These are phyloP conservation scores for Sinodicranocentrus sp. DNA, from an alignment of 2,888 invertebrate species.

Conservation along the genomic window DNA sequence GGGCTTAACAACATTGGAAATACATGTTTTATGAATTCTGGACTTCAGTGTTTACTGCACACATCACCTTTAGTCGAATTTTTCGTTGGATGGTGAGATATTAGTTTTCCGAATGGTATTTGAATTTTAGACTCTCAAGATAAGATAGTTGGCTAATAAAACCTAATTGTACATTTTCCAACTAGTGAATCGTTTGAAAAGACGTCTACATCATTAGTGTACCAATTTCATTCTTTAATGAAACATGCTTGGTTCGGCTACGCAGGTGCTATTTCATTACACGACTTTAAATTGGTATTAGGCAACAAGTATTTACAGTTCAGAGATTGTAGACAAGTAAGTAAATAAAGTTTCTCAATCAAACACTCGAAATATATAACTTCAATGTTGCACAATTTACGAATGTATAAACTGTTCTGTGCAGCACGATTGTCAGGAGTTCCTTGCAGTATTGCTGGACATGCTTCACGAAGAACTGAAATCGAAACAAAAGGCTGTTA, in stretches of 20 bases:
- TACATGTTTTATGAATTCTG: constrained; percentile 82
- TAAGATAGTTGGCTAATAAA: too few relatives aligned
- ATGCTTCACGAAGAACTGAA: constrained; percentile 83
- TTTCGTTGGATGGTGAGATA: constrained; percentile 79
- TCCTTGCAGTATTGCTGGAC: constrained; percentile 83
- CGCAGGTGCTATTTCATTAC: constrained; percentile 59
- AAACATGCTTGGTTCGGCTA: constrained; percentile 73
- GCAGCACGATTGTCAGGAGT: constrained; percentile 85
- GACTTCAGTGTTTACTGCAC: constrained; percentile 81
- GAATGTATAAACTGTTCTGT: constrained; percentile 73
- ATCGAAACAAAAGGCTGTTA: constrained; percentile 69
- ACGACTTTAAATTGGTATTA: constrained; percentile 82
- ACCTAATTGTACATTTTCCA: not conserved
- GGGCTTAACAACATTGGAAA: constrained; percentile 82
- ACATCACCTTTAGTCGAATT: constrained; percentile 81
- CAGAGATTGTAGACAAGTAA: constrained; percentile 83
- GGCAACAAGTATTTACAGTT: constrained; percentile 83
- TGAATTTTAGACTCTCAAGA: too few relatives aligned
- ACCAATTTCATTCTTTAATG: constrained; percentile 71
- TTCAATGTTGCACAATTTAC: not conserved
- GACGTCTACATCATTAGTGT: constrained; percentile 49
- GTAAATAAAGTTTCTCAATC: too few relatives aligned
- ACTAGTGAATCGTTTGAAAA: constrained; percentile 37
- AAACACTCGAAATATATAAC: too few relatives aligned
- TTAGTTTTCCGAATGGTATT: too few relatives aligned